phyloP scores from a whole-genome alignment of 1,140 invertebrate species.

The Trialeurodes vaporariorum region DNA sequence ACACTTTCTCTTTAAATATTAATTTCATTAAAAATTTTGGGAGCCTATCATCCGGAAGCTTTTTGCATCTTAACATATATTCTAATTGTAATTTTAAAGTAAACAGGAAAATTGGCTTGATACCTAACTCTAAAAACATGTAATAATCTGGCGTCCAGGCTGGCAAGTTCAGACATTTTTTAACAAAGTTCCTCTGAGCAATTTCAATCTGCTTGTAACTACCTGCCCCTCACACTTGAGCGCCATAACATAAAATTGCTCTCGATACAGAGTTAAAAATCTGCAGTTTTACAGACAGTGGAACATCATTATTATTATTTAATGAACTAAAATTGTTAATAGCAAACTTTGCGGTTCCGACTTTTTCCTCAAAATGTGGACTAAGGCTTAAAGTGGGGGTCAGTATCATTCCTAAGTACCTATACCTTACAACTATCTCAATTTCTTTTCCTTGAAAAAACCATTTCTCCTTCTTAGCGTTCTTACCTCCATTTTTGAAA shows the following conservation, averaged over 20 bases:
- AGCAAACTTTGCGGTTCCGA: neutral
- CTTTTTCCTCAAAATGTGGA: neutral
- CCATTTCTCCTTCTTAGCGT: neutral
- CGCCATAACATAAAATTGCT: neutral
- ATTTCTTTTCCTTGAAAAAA: neutral
- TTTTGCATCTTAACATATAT: neutral
- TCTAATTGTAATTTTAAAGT: neutral
- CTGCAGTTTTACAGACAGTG: neutral
- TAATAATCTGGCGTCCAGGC: neutral
- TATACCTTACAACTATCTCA: neutral
- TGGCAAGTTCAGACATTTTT: neutral
- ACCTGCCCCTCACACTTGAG: neutral
- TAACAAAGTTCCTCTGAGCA: neutral
- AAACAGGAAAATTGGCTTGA: neutral
- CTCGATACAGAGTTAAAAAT: neutral
- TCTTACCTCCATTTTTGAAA: conserved; percentile 4
- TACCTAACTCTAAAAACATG: neutral
- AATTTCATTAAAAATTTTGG: neutral
- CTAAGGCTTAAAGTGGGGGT: neutral
- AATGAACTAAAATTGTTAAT: neutral
- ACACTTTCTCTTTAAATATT: neutral
- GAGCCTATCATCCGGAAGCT: neutral
- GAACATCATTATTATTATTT: neutral
- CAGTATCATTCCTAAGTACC: neutral
- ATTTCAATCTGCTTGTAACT: neutral